Percentiles rank a stretch among this genome's conserved stretches.
These are phyloP conservation scores for Acleris emargana DNA, from an alignment of 2,888 invertebrate species.

Conservation along the genomic window DNA sequence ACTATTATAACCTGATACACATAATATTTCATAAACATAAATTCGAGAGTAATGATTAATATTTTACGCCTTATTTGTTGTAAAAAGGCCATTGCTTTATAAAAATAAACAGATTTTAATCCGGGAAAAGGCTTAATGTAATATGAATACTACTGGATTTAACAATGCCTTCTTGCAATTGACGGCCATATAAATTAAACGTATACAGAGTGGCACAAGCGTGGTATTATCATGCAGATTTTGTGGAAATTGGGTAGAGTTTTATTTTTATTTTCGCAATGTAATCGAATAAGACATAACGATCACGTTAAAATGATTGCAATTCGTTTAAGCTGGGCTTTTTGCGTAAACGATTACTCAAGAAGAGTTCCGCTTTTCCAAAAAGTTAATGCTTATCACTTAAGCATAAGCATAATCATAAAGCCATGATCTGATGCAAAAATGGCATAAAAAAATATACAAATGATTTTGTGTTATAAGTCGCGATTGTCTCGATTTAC, in stretches of 20 bases:
- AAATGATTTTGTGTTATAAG: no score
- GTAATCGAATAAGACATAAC: no score
- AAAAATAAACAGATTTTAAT: conserved; percentile 27
- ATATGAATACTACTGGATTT: conserved; percentile 20
- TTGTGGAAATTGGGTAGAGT: conserved; percentile 19
- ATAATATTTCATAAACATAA: background rate
- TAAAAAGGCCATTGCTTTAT: conserved; percentile 18
- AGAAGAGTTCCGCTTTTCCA: no score
- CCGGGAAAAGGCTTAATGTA: conserved; percentile 20
- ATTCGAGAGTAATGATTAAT: conserved; percentile 15
- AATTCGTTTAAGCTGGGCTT: no score
- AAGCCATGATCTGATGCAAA: no score
- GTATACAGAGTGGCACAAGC: conserved; percentile 20
- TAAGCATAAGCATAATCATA: no score
- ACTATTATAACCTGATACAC: background rate
- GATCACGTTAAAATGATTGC: no score
- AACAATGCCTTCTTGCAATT: conserved; percentile 22
- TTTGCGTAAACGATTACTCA: no score
- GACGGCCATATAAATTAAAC: conserved; percentile 26
- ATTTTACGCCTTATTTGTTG: conserved; percentile 18
- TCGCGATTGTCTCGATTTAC: no score
- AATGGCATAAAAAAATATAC: no score
- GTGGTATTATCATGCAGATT: conserved; percentile 31
- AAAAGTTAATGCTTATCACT: no score
- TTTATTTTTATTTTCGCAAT: conserved; percentile 3